Evolutionary conservation across 1,140 invertebrate species (phyloP).

Genomic region (Eriosoma lanigerum): DNA sequence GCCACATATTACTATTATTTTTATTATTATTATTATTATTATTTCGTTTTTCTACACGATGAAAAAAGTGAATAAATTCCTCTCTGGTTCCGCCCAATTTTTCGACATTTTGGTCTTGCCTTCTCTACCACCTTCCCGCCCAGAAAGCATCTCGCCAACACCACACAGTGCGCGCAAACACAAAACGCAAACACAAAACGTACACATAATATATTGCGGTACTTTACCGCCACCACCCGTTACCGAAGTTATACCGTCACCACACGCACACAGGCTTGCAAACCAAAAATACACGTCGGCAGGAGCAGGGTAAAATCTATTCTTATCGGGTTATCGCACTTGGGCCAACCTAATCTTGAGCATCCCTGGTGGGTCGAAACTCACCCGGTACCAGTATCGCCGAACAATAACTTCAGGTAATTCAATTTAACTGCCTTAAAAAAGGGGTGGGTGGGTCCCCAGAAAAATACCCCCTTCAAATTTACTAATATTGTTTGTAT

Average conservation of each 20-base stretch:
- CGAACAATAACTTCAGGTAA: too few relatives aligned
- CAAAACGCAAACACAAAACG: slow-evolving; percentile 1
- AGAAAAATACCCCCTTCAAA: too few relatives aligned
- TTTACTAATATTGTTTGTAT: too few relatives aligned
- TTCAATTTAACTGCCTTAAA: too few relatives aligned
- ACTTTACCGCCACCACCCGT: background rate
- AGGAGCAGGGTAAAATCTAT: slow-evolving; percentile 15
- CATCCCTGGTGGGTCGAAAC: background rate
- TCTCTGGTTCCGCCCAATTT: background rate
- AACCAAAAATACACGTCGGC: slow-evolving; percentile 1
- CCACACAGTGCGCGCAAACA: background rate
- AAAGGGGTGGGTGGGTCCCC: too few relatives aligned
- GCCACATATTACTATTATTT: too few relatives aligned
- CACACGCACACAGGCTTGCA: slow-evolving; percentile 16
- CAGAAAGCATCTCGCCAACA: background rate
- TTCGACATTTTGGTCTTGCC: background rate
- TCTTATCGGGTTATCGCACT: slow-evolving; percentile 36
- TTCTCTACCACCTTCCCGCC: background rate
- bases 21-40: background rate
- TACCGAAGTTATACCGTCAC: background rate
- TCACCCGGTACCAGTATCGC: too few relatives aligned
- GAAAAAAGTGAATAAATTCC: too few relatives aligned
- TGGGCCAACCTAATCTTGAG: slow-evolving; percentile 34
- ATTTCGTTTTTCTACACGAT: background rate
- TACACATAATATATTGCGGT: background rate